These are phyloP conservation scores for Bucorvus abyssinicus DNA, from an alignment of 2,797 vertebrate genomes.

Conservation along the genomic window DNA sequence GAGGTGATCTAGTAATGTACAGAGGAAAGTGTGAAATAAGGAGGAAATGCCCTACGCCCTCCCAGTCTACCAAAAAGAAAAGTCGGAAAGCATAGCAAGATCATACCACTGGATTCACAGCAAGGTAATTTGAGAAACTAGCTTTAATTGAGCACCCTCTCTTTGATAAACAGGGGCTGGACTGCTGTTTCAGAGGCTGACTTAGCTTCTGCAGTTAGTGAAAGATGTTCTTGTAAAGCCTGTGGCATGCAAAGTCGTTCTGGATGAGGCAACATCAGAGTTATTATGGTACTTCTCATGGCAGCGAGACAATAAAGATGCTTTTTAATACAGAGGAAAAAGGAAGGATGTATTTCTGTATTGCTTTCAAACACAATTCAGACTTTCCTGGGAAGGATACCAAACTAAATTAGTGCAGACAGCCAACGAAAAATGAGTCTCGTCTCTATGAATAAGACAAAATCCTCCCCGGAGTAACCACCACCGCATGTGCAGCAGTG, in stretches of 20 bases:
- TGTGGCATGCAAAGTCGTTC: neutral
- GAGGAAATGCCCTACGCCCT: neutral
- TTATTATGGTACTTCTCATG: neutral
- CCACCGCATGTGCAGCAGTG: neutral
- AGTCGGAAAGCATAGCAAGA: neutral
- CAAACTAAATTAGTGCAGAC: neutral
- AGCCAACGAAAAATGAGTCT: constrained; percentile 1
- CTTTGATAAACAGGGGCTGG: neutral
- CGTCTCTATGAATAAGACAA: neutral
- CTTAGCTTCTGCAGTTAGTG: neutral
- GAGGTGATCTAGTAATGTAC: neutral
- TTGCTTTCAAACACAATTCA: constrained; percentile 2
- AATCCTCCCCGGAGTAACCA: neutral
- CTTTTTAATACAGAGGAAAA: neutral
- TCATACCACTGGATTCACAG: neutral
- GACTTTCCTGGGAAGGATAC: neutral
- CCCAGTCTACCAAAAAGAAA: neutral
- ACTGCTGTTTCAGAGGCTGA: neutral
- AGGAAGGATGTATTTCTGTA: neutral
- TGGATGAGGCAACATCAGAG: neutral
- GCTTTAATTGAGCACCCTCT: neutral
- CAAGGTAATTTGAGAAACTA: neutral
- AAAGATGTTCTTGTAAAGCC: neutral
- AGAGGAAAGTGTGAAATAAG: neutral
- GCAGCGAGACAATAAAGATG: neutral